A percentile compares a stretch with the other conserved stretches of the same genome.
Evolutionary conservation across 2,888 invertebrate genomes (phyloP).

Genomic region (Melipona bicolor): DNA sequence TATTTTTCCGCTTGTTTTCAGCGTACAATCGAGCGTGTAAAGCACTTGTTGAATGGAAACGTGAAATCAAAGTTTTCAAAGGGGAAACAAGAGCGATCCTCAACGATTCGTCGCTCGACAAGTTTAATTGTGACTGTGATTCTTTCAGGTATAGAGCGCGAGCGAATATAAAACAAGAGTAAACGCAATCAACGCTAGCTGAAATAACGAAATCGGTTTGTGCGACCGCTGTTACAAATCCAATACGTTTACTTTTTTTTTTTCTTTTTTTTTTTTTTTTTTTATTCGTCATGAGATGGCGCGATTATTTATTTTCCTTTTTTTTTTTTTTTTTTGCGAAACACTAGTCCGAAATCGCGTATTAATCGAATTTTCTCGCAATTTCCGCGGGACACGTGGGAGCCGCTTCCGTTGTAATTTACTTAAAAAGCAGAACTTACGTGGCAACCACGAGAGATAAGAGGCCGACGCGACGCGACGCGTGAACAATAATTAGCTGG

Average conservation of each 20-base stretch:
- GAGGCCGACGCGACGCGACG: background rate
- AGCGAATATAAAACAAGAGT: background rate
- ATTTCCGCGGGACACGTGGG: slow-evolving; percentile 7
- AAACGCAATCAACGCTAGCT: background rate
- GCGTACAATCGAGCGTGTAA: slow-evolving; percentile 11
- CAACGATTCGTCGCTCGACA: background rate
- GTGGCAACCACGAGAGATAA: background rate
- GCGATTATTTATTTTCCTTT: background rate
- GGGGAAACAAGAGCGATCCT: background rate
- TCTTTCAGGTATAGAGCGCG: background rate
- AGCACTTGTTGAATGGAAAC: slow-evolving; percentile 52
- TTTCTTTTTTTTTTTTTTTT: background rate
- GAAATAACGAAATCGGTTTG: background rate
- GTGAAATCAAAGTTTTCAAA: slow-evolving; percentile 18
- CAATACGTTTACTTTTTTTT: background rate
- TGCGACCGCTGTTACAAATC: background rate
- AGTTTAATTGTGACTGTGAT: slow-evolving; percentile 19
- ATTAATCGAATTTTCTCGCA: slow-evolving; percentile 21
- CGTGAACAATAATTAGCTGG: slow-evolving; percentile 13
- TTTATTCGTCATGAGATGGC: too few species aligned
- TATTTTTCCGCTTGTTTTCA: background rate
- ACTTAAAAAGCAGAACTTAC: background rate
- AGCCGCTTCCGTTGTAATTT: background rate
- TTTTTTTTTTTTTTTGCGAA: background rate
- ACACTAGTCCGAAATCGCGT: background rate